Evolutionary conservation across 2,113 vertebrate species (phyloP).

Genomic region (Motacilla alba): DNA sequence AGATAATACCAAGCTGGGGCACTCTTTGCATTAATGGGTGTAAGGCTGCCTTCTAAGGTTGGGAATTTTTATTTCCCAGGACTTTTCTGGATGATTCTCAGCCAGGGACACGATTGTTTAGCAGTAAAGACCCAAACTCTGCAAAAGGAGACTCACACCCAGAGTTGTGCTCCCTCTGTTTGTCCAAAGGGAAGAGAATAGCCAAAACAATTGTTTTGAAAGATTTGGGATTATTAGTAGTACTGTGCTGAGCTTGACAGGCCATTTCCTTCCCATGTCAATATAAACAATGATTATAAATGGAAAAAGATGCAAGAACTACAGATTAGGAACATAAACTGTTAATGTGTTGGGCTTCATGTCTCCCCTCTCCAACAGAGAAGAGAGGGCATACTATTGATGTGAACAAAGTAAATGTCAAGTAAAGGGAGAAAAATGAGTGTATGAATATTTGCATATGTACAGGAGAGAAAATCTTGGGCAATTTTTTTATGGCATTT

Average conservation of each 20-base stretch:
- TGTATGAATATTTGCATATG: background rate
- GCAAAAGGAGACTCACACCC: background rate
- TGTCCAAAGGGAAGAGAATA: background rate
- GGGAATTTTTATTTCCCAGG: background rate
- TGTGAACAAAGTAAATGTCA: constrained; percentile 26
- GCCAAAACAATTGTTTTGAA: background rate
- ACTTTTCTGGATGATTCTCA: background rate
- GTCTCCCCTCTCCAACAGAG: background rate
- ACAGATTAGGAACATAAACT: background rate
- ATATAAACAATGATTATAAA: background rate
- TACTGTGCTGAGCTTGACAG: background rate
- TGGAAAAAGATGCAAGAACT: background rate
- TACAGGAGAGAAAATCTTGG: background rate
- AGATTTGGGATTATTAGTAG: background rate
- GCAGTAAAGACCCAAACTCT: background rate
- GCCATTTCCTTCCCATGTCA: background rate
- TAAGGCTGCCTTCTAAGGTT: background rate
- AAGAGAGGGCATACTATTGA: background rate
- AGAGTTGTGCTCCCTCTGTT: background rate
- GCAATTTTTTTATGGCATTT: constrained; percentile 4
- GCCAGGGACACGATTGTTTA: background rate
- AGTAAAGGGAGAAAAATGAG: constrained; percentile 39
- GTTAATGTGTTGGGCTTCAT: background rate
- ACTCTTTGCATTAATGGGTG: background rate
- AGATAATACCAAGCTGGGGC: background rate